phyloP scores from a whole-genome alignment of 2,888 invertebrate genomes.

The Carterocephalus palaemon region DNA sequence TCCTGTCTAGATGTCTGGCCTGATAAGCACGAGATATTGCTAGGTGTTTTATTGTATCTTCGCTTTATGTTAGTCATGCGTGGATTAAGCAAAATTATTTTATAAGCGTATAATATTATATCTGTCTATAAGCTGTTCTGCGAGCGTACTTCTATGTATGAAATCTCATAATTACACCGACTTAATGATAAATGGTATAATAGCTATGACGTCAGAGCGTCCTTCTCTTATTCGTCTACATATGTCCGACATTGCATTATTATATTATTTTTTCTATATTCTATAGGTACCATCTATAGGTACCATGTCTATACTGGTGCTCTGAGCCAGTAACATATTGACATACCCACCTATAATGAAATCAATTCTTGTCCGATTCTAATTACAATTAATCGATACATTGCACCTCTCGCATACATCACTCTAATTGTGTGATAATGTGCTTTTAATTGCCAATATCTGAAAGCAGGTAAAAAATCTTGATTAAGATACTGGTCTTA shows the following conservation, averaged over 20 bases:
- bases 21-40: slow-evolving; percentile 16
- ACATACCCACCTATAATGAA: background rate
- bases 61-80: slow-evolving; percentile 2
- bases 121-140: too few relatives aligned
- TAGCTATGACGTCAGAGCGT: too few relatives aligned
- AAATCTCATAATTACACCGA: too few relatives aligned
- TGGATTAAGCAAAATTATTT: slow-evolving; percentile 1
- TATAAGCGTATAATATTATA: background rate
- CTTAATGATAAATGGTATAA: too few relatives aligned
- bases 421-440: slow-evolving; percentile 10
- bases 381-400: too few relatives aligned
- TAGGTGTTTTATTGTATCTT: slow-evolving; percentile 12
- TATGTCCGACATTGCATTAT: too few relatives aligned
- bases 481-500: background rate
- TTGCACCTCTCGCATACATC: slow-evolving; percentile 10
- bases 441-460: slow-evolving; percentile 18
- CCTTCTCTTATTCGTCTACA: background rate
- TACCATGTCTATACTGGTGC: too few relatives aligned
- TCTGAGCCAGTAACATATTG: background rate
- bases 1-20: slow-evolving; percentile 24
- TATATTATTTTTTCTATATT: too few relatives aligned
- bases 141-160: too few relatives aligned
- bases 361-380: slow-evolving; percentile 9
- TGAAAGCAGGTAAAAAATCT: slow-evolving; percentile 22
- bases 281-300: too few relatives aligned